Percentiles rank a stretch among this genome's conserved stretches.
phyloP scores from a whole-genome alignment of 2,113 vertebrate genomes.

The Psettodes erumei region DNA sequence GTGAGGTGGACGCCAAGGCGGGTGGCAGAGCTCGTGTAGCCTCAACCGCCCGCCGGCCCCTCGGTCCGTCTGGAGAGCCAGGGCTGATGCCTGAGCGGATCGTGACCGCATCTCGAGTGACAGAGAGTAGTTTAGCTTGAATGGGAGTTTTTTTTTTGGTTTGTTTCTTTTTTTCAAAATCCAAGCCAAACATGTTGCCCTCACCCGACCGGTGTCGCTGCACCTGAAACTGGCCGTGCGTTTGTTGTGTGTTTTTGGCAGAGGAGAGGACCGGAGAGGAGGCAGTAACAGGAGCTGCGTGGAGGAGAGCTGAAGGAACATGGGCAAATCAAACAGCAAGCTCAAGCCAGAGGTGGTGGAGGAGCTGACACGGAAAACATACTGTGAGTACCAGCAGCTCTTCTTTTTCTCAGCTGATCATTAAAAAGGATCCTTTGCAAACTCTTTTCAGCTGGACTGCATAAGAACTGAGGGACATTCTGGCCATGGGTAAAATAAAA shows the following conservation, averaged over 20 bases:
- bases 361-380: slow-evolving; percentile 93
- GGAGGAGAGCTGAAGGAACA: slow-evolving; percentile 76
- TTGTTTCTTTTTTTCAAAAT: neutral
- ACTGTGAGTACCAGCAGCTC: slow-evolving; percentile 86
- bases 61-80: slow-evolving; percentile 45
- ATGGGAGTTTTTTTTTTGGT: slow-evolving; percentile 36
- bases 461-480: neutral
- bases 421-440: slow-evolving; percentile 3
- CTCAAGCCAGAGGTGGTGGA: slow-evolving; percentile 95
- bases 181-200: slow-evolving; percentile 17
- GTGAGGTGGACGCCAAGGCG: slow-evolving; percentile 48
- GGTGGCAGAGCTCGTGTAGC: slow-evolving; percentile 50
- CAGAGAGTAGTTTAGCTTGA: slow-evolving; percentile 35
- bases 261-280: slow-evolving; percentile 64
- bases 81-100: slow-evolving; percentile 54
- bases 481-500: neutral
- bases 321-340: slow-evolving; percentile 97
- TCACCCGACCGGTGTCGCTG: slow-evolving; percentile 1
- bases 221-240: slow-evolving; percentile 44
- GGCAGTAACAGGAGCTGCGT: slow-evolving; percentile 62
- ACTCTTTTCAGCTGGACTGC: neutral
- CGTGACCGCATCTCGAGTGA: slow-evolving; percentile 40
- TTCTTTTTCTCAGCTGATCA: neutral
- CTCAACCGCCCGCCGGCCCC: slow-evolving; percentile 44
- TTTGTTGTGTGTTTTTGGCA: slow-evolving; percentile 72